Evolutionary conservation across 2,797 vertebrate species (phyloP).

Genomic region (Enteromius trimaculatus): DNA sequence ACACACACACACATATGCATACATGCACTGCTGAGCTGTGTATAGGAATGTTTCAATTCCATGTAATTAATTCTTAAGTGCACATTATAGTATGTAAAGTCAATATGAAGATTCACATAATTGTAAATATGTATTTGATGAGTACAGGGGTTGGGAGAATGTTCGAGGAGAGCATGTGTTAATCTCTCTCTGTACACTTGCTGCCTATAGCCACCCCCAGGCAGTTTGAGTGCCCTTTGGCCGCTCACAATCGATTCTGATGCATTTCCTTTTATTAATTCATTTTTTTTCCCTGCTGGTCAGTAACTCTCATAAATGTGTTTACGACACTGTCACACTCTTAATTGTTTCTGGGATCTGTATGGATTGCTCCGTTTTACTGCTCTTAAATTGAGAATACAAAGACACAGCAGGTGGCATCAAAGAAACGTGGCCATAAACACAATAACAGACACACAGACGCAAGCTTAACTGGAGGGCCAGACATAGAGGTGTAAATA

Average conservation of each 20-base stretch:
- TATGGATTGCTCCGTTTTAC: background rate
- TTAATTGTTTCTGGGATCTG: background rate
- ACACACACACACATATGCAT: background rate
- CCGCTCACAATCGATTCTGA: background rate
- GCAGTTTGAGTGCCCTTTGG: constrained; percentile 11
- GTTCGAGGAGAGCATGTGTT: background rate
- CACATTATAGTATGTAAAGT: background rate
- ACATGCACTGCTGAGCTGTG: background rate
- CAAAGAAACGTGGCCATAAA: constrained; percentile 7
- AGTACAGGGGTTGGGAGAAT: background rate
- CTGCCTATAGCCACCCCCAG: constrained; percentile 9
- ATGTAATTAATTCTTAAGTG: background rate
- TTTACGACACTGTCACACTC: background rate
- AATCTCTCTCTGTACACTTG: constrained; percentile 13
- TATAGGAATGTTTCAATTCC: background rate
- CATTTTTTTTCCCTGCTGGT: background rate
- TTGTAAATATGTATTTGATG: background rate
- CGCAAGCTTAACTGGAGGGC: background rate
- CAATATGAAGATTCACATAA: background rate
- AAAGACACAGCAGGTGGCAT: constrained; percentile 15
- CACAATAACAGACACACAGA: constrained; percentile 5
- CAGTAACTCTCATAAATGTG: background rate
- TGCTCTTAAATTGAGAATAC: constrained; percentile 3
- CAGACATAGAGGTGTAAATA: constrained; percentile 2
- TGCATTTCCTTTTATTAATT: background rate